Evolutionary conservation across 2,113 vertebrate genomes (phyloP).

Genomic region (Aix galericulata): DNA sequence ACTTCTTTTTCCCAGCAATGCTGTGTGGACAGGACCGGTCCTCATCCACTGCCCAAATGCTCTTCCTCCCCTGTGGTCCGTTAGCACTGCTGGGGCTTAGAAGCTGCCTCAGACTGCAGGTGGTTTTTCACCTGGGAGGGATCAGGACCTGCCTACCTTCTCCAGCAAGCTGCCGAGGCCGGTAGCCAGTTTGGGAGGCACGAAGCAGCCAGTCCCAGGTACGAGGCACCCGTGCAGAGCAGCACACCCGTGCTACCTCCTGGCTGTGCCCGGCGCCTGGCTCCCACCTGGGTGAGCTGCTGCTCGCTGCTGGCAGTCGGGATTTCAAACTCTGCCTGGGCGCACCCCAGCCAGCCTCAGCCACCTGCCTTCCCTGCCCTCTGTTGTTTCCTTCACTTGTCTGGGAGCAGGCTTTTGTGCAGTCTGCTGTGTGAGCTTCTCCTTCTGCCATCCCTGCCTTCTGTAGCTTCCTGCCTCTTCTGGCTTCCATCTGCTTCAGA

Average conservation of each 20-base stretch:
- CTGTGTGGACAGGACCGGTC: neutral
- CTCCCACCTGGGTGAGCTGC: neutral
- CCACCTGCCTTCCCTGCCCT: neutral
- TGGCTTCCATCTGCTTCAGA: conserved; percentile 56
- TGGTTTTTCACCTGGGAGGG: neutral
- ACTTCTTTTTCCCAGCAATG: neutral
- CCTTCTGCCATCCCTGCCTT: conserved; percentile 52
- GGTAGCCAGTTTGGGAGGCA: neutral
- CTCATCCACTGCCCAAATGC: neutral
- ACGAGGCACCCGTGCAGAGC: neutral
- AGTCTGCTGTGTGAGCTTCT: conserved; percentile 40
- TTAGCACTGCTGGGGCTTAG: neutral
- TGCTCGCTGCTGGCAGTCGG: neutral
- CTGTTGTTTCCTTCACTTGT: neutral
- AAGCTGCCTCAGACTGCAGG: neutral
- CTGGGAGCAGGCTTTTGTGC: neutral
- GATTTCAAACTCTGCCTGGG: neutral
- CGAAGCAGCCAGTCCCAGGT: neutral
- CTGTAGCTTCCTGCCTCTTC: conserved; percentile 30
- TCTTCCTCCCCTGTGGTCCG: neutral
- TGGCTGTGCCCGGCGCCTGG: neutral
- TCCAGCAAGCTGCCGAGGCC: neutral
- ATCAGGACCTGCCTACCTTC: neutral
- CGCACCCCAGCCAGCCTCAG: neutral
- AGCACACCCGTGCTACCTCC: neutral